A percentile compares a stretch with the other conserved stretches of the same genome.
These are phyloP conservation scores for Saiga tatarica DNA, from an alignment of 2,113 vertebrate species.

Conservation along the genomic window DNA sequence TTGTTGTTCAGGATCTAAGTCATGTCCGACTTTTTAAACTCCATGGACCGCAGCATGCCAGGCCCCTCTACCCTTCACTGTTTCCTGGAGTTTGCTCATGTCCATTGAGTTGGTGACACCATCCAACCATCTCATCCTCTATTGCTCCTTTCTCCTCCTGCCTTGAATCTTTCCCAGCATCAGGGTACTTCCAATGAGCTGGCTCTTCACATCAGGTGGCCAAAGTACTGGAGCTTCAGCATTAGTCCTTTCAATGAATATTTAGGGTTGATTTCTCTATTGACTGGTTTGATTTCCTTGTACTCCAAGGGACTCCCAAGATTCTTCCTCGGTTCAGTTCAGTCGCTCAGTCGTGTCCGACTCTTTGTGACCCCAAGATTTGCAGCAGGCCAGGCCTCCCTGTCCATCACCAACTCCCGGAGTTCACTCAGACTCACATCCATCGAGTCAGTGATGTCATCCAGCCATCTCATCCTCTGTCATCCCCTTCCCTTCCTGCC, in stretches of 20 bases:
- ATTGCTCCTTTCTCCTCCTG: fast-evolving
- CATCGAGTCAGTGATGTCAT: too few relatives aligned
- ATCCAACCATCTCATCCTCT: neutral
- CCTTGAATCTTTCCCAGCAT: neutral
- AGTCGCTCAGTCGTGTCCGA: fast-evolving
- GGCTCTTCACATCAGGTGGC: neutral
- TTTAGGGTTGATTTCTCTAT: neutral
- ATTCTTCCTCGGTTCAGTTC: neutral
- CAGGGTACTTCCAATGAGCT: neutral
- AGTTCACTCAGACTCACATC: too few relatives aligned
- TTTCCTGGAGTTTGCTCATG: neutral
- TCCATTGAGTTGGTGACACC: fast-evolving
- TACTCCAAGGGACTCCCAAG: neutral
- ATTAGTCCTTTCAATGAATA: neutral
- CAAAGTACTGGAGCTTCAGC: neutral
- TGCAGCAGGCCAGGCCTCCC: too few relatives aligned
- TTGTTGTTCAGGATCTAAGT: neutral
- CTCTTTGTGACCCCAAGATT: too few relatives aligned
- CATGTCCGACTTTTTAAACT: fast-evolving
- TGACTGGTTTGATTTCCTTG: neutral
- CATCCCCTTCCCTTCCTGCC: too few relatives aligned
- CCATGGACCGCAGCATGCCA: neutral
- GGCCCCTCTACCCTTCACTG: neutral
- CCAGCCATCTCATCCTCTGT: too few relatives aligned
- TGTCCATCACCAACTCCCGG: too few relatives aligned